Evolutionary conservation across 2,113 vertebrate species (phyloP), one percentile per base, ranked within the genome.

Genomic region (Myiagra hebetior): DNA sequence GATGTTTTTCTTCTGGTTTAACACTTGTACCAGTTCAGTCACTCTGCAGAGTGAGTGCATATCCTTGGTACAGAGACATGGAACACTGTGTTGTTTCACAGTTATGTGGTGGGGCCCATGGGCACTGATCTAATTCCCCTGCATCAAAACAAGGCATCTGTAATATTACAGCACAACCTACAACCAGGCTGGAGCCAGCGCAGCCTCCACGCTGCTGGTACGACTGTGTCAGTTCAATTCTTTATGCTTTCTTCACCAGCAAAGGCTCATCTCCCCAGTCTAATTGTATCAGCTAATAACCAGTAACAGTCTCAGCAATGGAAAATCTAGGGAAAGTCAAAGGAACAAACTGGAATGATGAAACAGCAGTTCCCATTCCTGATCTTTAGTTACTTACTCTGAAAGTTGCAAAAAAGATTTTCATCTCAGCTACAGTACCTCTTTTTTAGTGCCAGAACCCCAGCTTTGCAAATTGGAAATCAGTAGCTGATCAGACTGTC

Each of bases 111-210:
- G 81, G 37, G 64, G 77, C 91, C 91, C 94, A 78, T 30, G 85
- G 93, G 93, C 93, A 87, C 68, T 75, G 79, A 81, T 89, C 62
- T 93, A 73, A 95, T 94, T 93, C 91, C 89, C 27, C 72, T 65
- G 67, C 80, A 74, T 67, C 55, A 39, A 73, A 89, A 67, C 50
- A 73, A 91, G 74, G 65, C 63, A 65, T 46, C 68, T 93, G 50
- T 31, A 91, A 86, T 82, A 86, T 82, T 8, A 46, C 64, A 91
- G 85, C 77, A 87, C 76, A 93, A 85, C 39, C 59, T 64, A 76
- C 63, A 63, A 28, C 9, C 2, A 76, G 72, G 91, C 59, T 67
- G 67, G 63, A 88, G 89, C 33, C 33, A 47, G 42, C 2, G 0
- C 69, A 95, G 89, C 59, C 69, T 47, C 50, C 57, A 39, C 42